A percentile compares a stretch with the other conserved stretches of the same genome.
Conservation (phyloP, 2,888 invertebrate species). For the Mimas tiliae region DNA sequence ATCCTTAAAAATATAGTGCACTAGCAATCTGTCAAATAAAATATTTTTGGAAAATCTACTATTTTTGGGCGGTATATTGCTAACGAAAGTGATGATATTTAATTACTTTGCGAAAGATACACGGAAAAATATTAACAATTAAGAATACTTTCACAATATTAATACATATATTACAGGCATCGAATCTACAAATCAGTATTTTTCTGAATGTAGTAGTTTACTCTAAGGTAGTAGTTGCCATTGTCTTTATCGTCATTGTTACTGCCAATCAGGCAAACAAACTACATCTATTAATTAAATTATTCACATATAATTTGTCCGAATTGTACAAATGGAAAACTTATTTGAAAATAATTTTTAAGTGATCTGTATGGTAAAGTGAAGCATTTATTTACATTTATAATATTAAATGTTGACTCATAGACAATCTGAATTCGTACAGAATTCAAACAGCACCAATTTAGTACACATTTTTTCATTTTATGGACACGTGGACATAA, state of each 20-base stretch:
- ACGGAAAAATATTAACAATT: background rate
- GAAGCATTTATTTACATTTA: conserved; percentile 9
- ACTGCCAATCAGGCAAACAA: background rate
- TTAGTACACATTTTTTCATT: conserved; percentile 7
- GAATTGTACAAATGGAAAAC: background rate
- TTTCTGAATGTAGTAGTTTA: background rate
- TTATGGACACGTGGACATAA: background rate
- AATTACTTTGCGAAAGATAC: background rate
- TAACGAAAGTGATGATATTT: background rate
- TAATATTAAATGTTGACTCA: conserved; percentile 1
- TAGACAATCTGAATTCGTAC: background rate
- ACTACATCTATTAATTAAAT: background rate
- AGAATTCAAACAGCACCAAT: conserved; percentile 20
- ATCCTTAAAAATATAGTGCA: too few species aligned
- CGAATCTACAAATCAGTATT: background rate
- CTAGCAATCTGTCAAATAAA: too few species aligned
- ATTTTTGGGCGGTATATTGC: background rate
- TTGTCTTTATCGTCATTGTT: too few species aligned
- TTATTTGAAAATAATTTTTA: background rate
- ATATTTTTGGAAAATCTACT: too few species aligned
- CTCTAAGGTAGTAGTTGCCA: too few species aligned
- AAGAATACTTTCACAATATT: background rate
- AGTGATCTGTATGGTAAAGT: background rate
- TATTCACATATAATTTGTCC: background rate
- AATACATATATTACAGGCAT: background rate